A percentile compares a stretch with the other conserved stretches of the same genome.
Evolutionary conservation across 2,113 vertebrate genomes (phyloP).

Genomic region (Albula glossodonta): DNA sequence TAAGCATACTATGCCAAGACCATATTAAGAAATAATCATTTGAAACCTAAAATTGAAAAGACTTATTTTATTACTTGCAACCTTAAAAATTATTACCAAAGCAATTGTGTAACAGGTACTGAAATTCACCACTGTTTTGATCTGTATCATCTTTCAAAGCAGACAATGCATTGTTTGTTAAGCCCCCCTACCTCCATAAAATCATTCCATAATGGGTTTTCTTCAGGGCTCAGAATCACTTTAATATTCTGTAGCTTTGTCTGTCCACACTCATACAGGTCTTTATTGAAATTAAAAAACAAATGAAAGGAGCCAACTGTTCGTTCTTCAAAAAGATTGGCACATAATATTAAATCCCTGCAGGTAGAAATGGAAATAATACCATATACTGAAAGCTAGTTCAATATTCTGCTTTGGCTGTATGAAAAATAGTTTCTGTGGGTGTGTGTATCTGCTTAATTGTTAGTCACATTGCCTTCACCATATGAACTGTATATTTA

Average conservation of each 20-base stretch:
- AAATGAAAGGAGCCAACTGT: no score
- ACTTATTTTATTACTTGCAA: not conserved
- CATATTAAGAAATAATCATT: not conserved
- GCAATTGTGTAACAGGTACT: not conserved
- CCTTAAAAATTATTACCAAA: not conserved
- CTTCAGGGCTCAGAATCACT: not conserved
- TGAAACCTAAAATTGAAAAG: not conserved
- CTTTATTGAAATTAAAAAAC: not conserved
- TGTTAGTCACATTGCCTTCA: not conserved
- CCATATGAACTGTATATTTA: no score
- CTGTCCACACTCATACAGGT: not conserved
- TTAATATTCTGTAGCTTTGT: not conserved
- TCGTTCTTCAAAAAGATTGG: not conserved
- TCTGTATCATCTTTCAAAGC: not conserved
- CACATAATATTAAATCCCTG: not conserved
- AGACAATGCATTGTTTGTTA: not conserved
- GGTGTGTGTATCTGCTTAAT: not conserved
- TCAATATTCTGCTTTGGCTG: not conserved
- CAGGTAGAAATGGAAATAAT: not conserved
- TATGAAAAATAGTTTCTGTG: not conserved
- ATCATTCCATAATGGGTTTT: not conserved
- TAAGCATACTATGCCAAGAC: no score
- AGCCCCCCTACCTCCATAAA: not conserved
- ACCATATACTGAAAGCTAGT: not conserved
- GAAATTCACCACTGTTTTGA: not conserved